phyloP scores from a whole-genome alignment of 2,113 vertebrate genomes.

The Casuarius casuarius region DNA sequence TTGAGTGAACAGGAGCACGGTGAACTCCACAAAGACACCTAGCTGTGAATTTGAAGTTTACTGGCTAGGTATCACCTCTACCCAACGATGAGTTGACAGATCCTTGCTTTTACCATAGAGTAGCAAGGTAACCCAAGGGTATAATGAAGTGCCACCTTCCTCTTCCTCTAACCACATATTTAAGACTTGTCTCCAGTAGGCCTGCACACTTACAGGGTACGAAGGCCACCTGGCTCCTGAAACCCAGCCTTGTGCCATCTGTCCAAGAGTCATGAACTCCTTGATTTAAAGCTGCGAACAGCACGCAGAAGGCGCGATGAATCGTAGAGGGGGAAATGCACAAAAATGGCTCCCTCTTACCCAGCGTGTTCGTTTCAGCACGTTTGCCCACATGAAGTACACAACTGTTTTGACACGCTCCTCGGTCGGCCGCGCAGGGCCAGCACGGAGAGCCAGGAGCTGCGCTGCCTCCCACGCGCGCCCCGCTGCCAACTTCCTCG shows the following conservation, averaged over 20 bases:
- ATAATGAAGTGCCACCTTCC: neutral
- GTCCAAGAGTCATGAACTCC: neutral
- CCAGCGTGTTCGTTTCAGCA: neutral
- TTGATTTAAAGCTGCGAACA: neutral
- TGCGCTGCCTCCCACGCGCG: neutral
- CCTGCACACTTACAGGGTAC: rapidly evolving
- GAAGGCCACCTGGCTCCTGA: neutral
- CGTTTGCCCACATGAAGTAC: neutral
- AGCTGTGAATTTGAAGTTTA: neutral
- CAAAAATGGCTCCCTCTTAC: neutral
- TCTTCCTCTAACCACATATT: neutral
- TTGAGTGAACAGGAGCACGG: neutral
- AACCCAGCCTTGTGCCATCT: neutral
- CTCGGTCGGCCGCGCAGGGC: neutral
- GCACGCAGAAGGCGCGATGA: neutral
- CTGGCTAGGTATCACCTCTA: neutral
- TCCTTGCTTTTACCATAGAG: neutral
- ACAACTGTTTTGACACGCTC: neutral
- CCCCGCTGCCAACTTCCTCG: neutral
- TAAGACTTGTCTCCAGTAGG: neutral
- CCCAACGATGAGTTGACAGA: neutral
- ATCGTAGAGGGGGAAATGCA: neutral
- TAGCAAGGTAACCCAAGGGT: neutral
- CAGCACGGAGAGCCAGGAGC: neutral
- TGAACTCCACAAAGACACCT: neutral